Evolutionary conservation across 2,113 vertebrate species (phyloP).

Genomic region (Andinoacara biseriatus): DNA sequence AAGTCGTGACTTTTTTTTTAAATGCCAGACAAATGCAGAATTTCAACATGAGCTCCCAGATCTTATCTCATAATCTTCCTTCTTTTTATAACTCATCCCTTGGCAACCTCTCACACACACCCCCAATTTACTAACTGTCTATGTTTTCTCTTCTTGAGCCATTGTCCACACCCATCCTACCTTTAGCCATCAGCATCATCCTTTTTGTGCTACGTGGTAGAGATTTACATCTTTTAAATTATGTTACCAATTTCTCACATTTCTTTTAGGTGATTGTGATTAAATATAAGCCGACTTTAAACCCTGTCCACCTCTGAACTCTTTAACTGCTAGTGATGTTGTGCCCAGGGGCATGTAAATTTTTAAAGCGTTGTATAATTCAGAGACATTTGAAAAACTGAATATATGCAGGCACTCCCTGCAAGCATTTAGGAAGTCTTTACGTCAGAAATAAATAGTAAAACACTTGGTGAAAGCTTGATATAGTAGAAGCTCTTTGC

Average conservation of each 20-base stretch:
- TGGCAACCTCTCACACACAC: neutral
- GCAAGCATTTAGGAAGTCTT: conserved; percentile 7
- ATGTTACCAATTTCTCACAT: neutral
- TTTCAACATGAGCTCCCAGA: conserved; percentile 16
- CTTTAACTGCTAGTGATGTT: conserved; percentile 22
- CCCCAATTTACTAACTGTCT: neutral
- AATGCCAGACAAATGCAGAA: conserved; percentile 22
- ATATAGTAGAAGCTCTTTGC: neutral
- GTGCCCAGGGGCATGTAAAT: conserved; percentile 12
- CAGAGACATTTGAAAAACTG: conserved; percentile 17
- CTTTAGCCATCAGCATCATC: neutral
- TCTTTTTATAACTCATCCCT: neutral
- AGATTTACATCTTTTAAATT: neutral
- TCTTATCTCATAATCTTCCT: neutral
- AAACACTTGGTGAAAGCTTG: conserved; percentile 10
- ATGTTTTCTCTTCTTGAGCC: neutral
- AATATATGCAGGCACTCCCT: conserved; percentile 12
- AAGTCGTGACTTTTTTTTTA: conserved; percentile 29
- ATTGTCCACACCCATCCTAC: neutral
- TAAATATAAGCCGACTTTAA: conserved; percentile 4
- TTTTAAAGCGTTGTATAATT: conserved; percentile 27
- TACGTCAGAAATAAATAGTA: conserved; percentile 1
- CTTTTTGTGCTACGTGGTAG: neutral
- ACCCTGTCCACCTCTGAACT: conserved; percentile 29
- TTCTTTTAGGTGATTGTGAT: conserved; percentile 17